Percentiles rank a stretch among this genome's conserved stretches.
phyloP scores from a whole-genome alignment of 2,113 vertebrate species.

The Ophiodon elongatus region DNA sequence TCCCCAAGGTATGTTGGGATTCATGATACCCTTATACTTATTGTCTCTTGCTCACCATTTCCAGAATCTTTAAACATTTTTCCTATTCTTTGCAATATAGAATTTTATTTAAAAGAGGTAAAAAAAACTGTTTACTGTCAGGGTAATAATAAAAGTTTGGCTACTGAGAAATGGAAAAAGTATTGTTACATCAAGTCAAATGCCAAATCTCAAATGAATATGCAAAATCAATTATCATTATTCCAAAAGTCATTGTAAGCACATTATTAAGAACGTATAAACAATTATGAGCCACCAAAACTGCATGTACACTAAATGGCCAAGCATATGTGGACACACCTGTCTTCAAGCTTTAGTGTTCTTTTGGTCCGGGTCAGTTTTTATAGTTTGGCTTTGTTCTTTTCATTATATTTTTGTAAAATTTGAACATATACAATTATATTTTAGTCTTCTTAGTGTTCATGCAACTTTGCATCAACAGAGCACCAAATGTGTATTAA shows the following conservation, averaged over 20 bases:
- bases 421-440: neutral
- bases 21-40: neutral
- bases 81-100: neutral
- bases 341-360: neutral
- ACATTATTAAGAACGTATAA: neutral
- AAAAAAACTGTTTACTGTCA: neutral
- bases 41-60: conserved; percentile 1
- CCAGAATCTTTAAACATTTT: neutral
- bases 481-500: neutral
- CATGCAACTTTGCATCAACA: neutral
- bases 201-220: neutral
- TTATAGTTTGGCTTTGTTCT: neutral
- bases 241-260: neutral
- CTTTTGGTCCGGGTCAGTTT: no score
- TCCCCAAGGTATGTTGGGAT: neutral
- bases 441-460: neutral
- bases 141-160: neutral
- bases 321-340: neutral
- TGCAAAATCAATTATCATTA: neutral
- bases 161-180: neutral
- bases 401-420: no score
- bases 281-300: neutral
- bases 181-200: neutral
- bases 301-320: neutral
- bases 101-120: no score